Conservation (phyloP, 2,113 vertebrate species). For the Pipa parva region DNA sequence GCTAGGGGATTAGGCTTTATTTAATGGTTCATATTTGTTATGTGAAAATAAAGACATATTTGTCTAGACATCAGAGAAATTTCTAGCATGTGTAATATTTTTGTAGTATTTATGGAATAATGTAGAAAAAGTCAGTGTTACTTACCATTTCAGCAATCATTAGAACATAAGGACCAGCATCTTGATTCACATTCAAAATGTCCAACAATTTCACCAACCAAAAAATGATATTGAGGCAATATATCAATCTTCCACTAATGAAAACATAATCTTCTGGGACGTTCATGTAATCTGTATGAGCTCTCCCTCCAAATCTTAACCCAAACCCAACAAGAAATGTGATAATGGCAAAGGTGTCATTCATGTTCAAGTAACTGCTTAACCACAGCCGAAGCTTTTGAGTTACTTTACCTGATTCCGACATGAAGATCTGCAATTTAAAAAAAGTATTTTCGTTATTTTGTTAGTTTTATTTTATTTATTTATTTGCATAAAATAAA, state of each 20-base stretch:
- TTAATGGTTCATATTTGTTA: too few species aligned
- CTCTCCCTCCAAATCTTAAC: conserved; percentile 76
- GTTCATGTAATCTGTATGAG: conserved; percentile 55
- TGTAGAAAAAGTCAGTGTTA: neutral
- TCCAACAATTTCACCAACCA: conserved; percentile 96
- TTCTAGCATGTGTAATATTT: too few species aligned
- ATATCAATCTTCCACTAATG: conserved; percentile 82
- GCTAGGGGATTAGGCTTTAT: too few species aligned
- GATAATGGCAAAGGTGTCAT: conserved; percentile 87
- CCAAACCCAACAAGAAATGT: conserved; percentile 92
- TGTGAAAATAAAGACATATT: too few species aligned
- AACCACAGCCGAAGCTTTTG: conserved; percentile 98
- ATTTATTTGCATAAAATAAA: too few species aligned
- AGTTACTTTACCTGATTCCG: conserved; percentile 91
- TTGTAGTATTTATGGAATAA: too few species aligned
- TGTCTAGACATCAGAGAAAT: too few species aligned
- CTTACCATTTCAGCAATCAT: conserved; percentile 99
- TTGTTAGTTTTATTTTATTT: too few species aligned
- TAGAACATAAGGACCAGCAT: conserved; percentile 96
- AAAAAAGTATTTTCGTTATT: too few species aligned
- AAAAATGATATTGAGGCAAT: conserved; percentile 97
- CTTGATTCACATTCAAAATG: conserved; percentile 93
- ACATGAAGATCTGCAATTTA: conserved; percentile 87
- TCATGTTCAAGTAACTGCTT: conserved; percentile 90
- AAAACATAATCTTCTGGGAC: conserved; percentile 63